These are phyloP conservation scores for Grantiella picta DNA, from an alignment of 2,113 vertebrate species.

Conservation along the genomic window DNA sequence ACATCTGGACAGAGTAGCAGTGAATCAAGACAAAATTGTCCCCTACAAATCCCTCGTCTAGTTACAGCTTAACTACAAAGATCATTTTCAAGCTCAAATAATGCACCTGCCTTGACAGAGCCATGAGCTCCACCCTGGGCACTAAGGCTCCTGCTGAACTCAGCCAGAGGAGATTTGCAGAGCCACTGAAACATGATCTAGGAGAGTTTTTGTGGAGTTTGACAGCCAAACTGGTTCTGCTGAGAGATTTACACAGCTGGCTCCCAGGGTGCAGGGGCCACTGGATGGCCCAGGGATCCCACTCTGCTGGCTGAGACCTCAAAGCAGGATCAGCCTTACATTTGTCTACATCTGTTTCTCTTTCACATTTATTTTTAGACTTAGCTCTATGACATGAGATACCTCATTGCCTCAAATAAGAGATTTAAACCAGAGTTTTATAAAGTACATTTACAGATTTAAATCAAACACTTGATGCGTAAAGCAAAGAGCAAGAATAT, in stretches of 20 bases:
- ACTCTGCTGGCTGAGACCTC: neutral
- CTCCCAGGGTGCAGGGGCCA: neutral
- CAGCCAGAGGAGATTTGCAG: neutral
- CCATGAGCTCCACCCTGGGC: neutral
- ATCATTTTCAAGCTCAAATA: neutral
- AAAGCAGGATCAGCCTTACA: neutral
- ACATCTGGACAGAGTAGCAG: neutral
- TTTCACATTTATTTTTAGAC: neutral
- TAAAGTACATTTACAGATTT: neutral
- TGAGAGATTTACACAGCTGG: neutral
- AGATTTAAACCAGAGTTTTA: neutral
- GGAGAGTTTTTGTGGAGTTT: neutral
- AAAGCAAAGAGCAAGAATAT: neutral
- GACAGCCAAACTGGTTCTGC: neutral
- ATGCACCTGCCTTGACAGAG: accelerated
- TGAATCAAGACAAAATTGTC: neutral
- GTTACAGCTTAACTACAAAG: neutral
- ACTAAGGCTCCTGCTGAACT: neutral
- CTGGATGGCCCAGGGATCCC: neutral
- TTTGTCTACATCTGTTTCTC: neutral
- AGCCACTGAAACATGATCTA: neutral
- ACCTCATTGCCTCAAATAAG: neutral
- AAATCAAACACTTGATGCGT: neutral
- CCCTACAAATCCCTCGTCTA: neutral
- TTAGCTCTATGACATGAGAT: neutral